These are phyloP conservation scores for Stomorhina lunata DNA, from an alignment of 2,888 invertebrate genomes.

Conservation along the genomic window DNA sequence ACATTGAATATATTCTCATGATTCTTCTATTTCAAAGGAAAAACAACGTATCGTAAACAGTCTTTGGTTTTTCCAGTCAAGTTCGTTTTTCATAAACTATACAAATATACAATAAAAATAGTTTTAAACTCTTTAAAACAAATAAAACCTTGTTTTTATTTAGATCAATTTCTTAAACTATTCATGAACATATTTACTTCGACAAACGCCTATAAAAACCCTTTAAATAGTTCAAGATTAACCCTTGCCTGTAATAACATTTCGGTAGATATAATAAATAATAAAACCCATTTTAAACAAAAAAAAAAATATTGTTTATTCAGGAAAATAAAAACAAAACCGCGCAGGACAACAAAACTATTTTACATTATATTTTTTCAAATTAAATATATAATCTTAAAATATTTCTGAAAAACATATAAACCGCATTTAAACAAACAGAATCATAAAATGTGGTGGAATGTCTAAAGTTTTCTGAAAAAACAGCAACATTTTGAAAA, in stretches of 20 bases:
- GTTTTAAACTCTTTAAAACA: background rate
- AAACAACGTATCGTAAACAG: no score
- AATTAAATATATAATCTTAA: background rate
- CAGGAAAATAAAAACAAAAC: background rate
- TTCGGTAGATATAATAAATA: background rate
- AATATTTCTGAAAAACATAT: background rate
- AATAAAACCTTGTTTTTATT: background rate
- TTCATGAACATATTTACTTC: background rate
- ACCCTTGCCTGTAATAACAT: background rate
- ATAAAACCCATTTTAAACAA: background rate
- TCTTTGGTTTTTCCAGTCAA: no score
- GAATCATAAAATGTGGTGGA: constrained; percentile 8
- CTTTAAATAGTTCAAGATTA: background rate
- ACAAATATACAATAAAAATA: background rate
- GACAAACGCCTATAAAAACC: background rate
- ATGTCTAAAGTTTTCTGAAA: background rate
- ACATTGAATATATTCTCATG: no score
- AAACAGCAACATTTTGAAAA: background rate
- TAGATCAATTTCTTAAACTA: background rate
- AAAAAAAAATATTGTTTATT: background rate
- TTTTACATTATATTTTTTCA: background rate
- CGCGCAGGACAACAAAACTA: background rate
- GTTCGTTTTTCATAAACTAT: background rate
- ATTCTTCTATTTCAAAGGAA: no score
- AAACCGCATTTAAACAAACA: background rate